phyloP scores from a whole-genome alignment of 1,140 invertebrate species.

The Trichogramma pretiosum region DNA sequence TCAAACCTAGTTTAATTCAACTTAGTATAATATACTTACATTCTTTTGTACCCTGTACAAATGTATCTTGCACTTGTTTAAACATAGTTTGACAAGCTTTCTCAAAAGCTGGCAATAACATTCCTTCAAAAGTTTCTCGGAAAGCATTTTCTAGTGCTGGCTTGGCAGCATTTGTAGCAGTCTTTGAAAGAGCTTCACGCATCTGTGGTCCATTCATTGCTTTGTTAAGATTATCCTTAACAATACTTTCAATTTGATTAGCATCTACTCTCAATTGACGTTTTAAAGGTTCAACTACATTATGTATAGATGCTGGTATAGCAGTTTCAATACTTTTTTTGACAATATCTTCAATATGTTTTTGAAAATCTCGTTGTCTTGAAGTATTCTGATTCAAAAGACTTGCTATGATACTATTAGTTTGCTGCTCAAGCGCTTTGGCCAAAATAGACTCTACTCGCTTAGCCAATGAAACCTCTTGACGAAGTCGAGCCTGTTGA shows the following conservation, averaged over 20 bases:
- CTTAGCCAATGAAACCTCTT: slow-evolving; percentile 34
- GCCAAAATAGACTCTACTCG: slow-evolving; percentile 33
- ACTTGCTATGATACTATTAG: slow-evolving; percentile 40
- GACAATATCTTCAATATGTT: slow-evolving; percentile 55
- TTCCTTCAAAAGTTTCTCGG: slow-evolving; percentile 63
- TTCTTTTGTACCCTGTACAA: slow-evolving; percentile 76
- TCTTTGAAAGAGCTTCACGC: slow-evolving; percentile 61
- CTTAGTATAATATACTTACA: slow-evolving; percentile 61
- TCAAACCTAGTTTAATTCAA: too few relatives aligned
- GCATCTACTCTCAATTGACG: slow-evolving; percentile 65
- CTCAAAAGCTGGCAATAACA: slow-evolving; percentile 75
- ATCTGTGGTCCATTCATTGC: slow-evolving; percentile 65
- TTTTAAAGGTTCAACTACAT: slow-evolving; percentile 62
- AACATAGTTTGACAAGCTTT: slow-evolving; percentile 77
- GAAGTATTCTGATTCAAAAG: slow-evolving; percentile 42
- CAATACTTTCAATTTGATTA: slow-evolving; percentile 62
- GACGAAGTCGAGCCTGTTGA: slow-evolving; percentile 28
- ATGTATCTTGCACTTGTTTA: slow-evolving; percentile 76
- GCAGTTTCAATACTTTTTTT: slow-evolving; percentile 60
- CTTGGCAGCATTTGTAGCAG: slow-evolving; percentile 57
- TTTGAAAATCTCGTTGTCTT: slow-evolving; percentile 45
- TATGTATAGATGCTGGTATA: slow-evolving; percentile 49
- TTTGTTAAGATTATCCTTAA: slow-evolving; percentile 72
- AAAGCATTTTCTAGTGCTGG: slow-evolving; percentile 60
- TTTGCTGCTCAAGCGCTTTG: slow-evolving; percentile 36